phyloP scores from a whole-genome alignment of 2,888 invertebrate genomes.

The Ectropis crepuscularia region DNA sequence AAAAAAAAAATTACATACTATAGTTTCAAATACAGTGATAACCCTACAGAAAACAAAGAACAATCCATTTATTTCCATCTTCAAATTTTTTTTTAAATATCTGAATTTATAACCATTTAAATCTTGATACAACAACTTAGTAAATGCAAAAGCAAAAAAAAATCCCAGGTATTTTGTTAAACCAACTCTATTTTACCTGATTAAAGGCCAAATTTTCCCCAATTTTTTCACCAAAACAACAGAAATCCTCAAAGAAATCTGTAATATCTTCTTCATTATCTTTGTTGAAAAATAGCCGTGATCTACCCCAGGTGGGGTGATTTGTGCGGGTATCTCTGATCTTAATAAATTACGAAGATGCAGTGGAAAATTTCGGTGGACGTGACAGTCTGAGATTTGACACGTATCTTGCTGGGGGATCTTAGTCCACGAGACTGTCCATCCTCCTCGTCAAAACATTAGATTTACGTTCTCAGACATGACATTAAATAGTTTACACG shows the following conservation, averaged over 20 bases:
- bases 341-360: slow-evolving; percentile 49
- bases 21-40: too few species aligned
- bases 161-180: neutral
- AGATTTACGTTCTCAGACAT: neutral
- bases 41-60: too few species aligned
- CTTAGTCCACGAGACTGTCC: slow-evolving; percentile 39
- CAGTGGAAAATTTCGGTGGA: slow-evolving; percentile 38
- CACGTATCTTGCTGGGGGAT: slow-evolving; percentile 53
- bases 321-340: slow-evolving; percentile 38
- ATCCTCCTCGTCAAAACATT: slow-evolving; percentile 1
- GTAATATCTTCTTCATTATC: slow-evolving; percentile 33
- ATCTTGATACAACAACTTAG: too few species aligned
- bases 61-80: too few species aligned
- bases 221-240: slow-evolving; percentile 20
- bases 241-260: slow-evolving; percentile 27
- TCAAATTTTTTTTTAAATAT: too few species aligned
- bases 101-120: too few species aligned
- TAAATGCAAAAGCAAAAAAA: neutral
- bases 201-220: slow-evolving; percentile 11
- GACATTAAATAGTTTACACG: neutral
- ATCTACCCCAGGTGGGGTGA: slow-evolving; percentile 36
- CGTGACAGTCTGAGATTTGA: slow-evolving; percentile 51
- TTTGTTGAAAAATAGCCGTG: slow-evolving; percentile 35
- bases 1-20: too few species aligned
- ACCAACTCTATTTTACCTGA: slow-evolving; percentile 17